Evolutionary conservation across 2,888 invertebrate species (phyloP), one percentile per base, ranked within the genome.

Genomic region (Ceraclea dissimilis): DNA sequence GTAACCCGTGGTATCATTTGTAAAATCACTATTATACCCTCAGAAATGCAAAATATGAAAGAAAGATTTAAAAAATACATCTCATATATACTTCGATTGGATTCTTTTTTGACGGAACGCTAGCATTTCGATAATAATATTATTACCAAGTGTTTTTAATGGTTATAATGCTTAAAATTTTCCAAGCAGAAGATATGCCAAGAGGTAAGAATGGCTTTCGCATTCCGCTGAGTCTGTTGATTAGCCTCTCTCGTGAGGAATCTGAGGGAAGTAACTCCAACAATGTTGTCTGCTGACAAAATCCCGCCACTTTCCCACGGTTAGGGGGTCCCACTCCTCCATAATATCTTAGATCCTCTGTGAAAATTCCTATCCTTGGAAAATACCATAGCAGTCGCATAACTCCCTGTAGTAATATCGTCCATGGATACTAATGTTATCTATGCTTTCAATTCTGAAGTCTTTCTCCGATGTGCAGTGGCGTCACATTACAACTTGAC

Each of bases 351-450:
- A 11, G 19, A 19, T 47, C 19, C 18, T 47, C 11, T 47, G 47
- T 20, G 47, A 47, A 47, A 47, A 47, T 47, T 47, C 18, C 19
- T 47, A 20, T 16, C 47, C 47, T n/a, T 47, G 47, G 47, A 47
- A 43, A 47, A 47, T 47, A 47, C 18, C 47, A 19, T 47, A 47
- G 47, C 47, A 20, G 47, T 18, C 47, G 47, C 47, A 47, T 47
- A 47, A 47, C 47, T 47, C 19, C 18, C 13, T 47, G 20, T 47
- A 13, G 43, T 43, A 47, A 47, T 47, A 13, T 39, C 39, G 39
- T n/a, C 39, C 39, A 39, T 16, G 39, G 39, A 39, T 16, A 5
- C 39, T 39, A 8, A 13, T 39, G n/a, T 39, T 39, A 39, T 39
- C 39, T 39, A n/a, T n/a, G n/a, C 39, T 39, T 39, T 39, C 39